A percentile compares a stretch with the other conserved stretches of the same genome.
Evolutionary conservation across 1,140 invertebrate species (phyloP).

Genomic region (Pseudomyrmex flavicornis): DNA sequence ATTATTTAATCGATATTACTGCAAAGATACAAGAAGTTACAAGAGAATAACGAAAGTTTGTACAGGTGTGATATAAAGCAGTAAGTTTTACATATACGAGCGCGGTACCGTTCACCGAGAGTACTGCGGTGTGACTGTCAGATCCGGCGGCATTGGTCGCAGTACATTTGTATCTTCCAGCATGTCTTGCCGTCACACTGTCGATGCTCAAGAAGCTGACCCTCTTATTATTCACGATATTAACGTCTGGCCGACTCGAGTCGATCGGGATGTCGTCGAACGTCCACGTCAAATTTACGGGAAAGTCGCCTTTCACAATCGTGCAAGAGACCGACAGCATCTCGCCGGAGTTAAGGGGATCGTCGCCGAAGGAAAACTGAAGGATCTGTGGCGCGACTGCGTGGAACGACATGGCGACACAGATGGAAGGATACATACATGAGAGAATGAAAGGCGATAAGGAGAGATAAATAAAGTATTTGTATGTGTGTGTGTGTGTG

Average conservation of each 20-base stretch:
- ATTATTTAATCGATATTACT: slow-evolving; percentile 69
- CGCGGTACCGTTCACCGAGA: slow-evolving; percentile 89
- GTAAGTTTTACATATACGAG: slow-evolving; percentile 56
- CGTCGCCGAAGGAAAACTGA: slow-evolving; percentile 90
- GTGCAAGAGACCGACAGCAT: slow-evolving; percentile 90
- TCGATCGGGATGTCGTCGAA: slow-evolving; percentile 87
- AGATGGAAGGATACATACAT: slow-evolving; percentile 31
- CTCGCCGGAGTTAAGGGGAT: slow-evolving; percentile 90
- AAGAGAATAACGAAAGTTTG: slow-evolving; percentile 50
- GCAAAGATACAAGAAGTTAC: slow-evolving; percentile 71
- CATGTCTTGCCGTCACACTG: slow-evolving; percentile 86
- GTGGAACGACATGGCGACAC: slow-evolving; percentile 64
- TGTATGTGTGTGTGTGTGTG: background rate
- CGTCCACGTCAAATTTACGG: slow-evolving; percentile 89
- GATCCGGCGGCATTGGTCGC: slow-evolving; percentile 88
- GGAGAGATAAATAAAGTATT: background rate
- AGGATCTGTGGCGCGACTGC: slow-evolving; percentile 86
- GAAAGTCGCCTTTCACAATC: slow-evolving; percentile 91
- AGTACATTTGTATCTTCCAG: slow-evolving; percentile 89
- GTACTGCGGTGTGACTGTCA: slow-evolving; percentile 86
- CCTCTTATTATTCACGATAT: slow-evolving; percentile 86
- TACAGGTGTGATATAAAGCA: slow-evolving; percentile 32
- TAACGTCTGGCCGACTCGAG: slow-evolving; percentile 80
- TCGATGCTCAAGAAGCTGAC: slow-evolving; percentile 87
- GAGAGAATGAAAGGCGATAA: slow-evolving; percentile 28